Evolutionary conservation across 1,140 invertebrate genomes (phyloP), one percentile per base, ranked within the genome.

Genomic region (Acromyrmex heyeri): DNA sequence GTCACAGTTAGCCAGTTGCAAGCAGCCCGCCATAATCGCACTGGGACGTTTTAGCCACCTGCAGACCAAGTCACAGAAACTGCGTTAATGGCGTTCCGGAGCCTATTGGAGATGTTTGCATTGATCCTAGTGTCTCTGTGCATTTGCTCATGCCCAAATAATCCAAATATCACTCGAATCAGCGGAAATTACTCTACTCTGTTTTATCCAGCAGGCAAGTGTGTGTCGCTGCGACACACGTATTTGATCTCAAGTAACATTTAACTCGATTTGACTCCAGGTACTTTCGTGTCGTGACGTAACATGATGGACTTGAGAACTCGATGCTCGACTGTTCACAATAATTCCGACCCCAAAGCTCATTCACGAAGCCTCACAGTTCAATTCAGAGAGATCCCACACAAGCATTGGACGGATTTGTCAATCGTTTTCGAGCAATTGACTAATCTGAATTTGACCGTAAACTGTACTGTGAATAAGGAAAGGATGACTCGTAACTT

Each of bases 21-120:
- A 94, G 93, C 91, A 92, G 91, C 89, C 93, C 93, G 69, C 91
- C 94, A 93, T 93, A 93, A 91, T 94, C 92, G 91, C 92, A 93
- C 93, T 92, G 92, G 93, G 93, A 94, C 92, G 92, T 93, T 57
- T 94, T 95, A 44, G 94, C 92, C 93, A 95, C 94, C 94, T 95
- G 94, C 94, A 95, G 94, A 95, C 91, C 94, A 95, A 95, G 94
- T 94, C 94, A 95, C 94, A 95, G 93, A 95, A 95, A 95, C 94
- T 94, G 94, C 93, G 94, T 95, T 95, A 95, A 95, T 94, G 93
- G 94, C 94, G 90, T 93, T 94, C 93, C 90, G 91, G 77, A 70
- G 92, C 90, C 88, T 88, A 91, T 92, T 86, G 89, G 91, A 92
- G 88, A 88, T 91, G 87, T 92, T 93, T 90, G 91, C 92, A 92